A percentile compares a stretch with the other conserved stretches of the same genome.
These are phyloP conservation scores for Eidolon dupreanum DNA, from an alignment of 2,797 vertebrate species.

Conservation along the genomic window DNA sequence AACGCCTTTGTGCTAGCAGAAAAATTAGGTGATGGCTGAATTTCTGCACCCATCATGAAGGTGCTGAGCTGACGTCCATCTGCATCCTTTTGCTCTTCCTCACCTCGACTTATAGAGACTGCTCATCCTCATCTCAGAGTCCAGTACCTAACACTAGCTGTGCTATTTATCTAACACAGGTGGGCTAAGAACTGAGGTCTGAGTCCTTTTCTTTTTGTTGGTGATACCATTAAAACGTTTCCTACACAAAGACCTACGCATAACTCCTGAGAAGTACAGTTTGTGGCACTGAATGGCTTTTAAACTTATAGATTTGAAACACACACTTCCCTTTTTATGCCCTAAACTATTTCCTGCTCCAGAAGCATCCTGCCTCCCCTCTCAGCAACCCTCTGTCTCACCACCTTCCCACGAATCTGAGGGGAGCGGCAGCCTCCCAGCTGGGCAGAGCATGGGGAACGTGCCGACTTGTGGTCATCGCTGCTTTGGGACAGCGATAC, in stretches of 20 bases:
- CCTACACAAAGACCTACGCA: not conserved
- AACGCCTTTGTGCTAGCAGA: fast-evolving
- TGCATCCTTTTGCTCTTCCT: not conserved
- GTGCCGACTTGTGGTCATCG: not conserved
- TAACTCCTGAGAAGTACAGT: not conserved
- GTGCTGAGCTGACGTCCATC: not conserved
- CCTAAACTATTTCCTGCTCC: not conserved
- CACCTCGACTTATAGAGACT: not conserved
- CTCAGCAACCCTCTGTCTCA: not conserved
- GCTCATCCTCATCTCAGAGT: not conserved
- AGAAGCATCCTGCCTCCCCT: not conserved
- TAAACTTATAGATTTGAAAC: not conserved
- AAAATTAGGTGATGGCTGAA: not conserved
- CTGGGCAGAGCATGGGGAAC: not conserved
- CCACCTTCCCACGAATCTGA: not conserved
- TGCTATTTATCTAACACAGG: not conserved
- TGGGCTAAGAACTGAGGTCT: not conserved
- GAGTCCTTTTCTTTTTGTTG: not conserved
- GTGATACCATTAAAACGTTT: not conserved
- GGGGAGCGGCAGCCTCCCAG: not conserved
- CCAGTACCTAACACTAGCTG: not conserved
- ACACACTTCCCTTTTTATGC: not conserved
- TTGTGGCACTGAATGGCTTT: not conserved
- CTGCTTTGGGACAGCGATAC: not conserved
- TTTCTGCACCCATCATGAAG: not conserved